Base-by-base conservation (phyloP, 2,797 vertebrate genomes). In the Myotis planiceps region DNA sequence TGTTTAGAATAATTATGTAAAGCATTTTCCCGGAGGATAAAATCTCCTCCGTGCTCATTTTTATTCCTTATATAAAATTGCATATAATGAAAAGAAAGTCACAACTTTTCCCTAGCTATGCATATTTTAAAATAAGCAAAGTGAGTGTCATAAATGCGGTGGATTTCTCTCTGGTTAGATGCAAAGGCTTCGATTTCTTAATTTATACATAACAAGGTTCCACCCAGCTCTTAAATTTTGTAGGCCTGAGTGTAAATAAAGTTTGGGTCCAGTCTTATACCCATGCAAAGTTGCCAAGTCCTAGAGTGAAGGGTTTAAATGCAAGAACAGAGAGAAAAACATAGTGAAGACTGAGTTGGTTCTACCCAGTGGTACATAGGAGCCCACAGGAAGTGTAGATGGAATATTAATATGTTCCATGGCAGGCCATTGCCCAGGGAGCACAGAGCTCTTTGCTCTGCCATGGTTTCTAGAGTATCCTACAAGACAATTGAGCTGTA, bases 1-100 rank as follows among this genome's bases (percentile, higher is more conserved):
- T 55, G 34, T 85, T 92, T 58, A 94, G 55, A 18, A 19, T 81
- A 69, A 51, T 76, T 89, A 88, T 34, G 6, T 60, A 94, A 82
- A 72, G 18, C 32, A 51, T 45, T 76, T 88, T 71, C 21, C 47
- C 55, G 16, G 45, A 88, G 34, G 18, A 92, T 80, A 27, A 78
- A 95, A 69, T 93, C 32, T 85, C 75, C 32, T 85, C 75, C 82
- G 60, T 82, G 49, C 16, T 83, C 65, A 81, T 37, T 85, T 93
- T 80, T 79, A 75, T 96, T 90, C 42, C 49, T 55, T 42, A 53
- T 83, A 47, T 76, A 84, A 95, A 92, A 71, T 18, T 69, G 3
- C 71, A 1, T 34, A 68, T 69, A 90, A 60, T 93, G 10, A 93
- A 39, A 60, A 65, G 74, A 91, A 88, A 90, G 37, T 45, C 23